Evolutionary conservation across 1,140 invertebrate species (phyloP), one percentile per base, ranked within the genome.

Genomic region (Leguminivora glycinivorella): DNA sequence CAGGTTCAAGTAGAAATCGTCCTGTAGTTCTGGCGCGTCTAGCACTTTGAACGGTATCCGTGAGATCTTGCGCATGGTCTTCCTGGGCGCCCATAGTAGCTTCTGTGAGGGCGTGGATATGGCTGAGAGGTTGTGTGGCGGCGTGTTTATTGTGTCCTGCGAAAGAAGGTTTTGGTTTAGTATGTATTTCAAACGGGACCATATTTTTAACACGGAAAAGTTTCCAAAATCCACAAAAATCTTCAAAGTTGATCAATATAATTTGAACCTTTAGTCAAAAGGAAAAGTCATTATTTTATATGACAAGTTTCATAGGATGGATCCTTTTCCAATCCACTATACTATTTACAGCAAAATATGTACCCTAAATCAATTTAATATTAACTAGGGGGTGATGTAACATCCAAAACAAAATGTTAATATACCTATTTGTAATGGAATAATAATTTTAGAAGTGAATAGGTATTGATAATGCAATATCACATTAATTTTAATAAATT

Each of bases 1-100:
- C 70, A 99, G 93, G 92, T 99, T 99, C 26, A 99, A 91, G 89
- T 99, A 99, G 92, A 99, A 99, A 91, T 99, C 99, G 90, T 99
- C 99, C 92, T 99, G 98, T 25, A 99, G 91, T 90, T 99, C 99
- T 0, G 99, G 99, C 0, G 99, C 99, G 91, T 99, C 99, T 9
- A 99, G 93, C 79, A 94, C 96, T 93, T 99, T 99, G 87, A 99
- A 99, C 0, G 98, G 98, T 84, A 99, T 98, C 85, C 98, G 95
- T 0, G 98, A 98, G 77, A 99, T 99, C 92, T 99, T 99, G 68
- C 98, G 92, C 0, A 98, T 98, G 7, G 98, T 97, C 92, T 99
- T 99, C 70, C 98, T 93, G 0, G 98, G 98, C 0, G 98, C 99
- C 38, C 98, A 93, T 17, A 99, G 86, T 1, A 99, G 89, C 83